These are phyloP conservation scores for Sander lucioperca DNA, from an alignment of 2,113 vertebrate species.

Conservation along the genomic window DNA sequence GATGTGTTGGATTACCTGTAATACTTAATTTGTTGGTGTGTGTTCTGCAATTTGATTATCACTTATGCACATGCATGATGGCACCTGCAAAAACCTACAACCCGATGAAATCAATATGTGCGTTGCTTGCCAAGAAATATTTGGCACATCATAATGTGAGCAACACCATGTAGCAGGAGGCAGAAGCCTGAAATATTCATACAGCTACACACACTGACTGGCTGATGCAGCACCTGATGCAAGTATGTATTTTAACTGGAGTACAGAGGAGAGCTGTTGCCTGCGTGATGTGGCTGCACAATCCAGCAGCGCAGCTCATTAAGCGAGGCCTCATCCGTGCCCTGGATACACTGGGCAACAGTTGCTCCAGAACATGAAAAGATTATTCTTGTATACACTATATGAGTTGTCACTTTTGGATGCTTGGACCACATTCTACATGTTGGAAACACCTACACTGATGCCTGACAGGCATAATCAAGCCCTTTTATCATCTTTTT, in stretches of 20 bases:
- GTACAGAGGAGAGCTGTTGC: constrained; percentile 25
- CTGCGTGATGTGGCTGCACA: constrained; percentile 49
- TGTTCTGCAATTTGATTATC: constrained; percentile 35
- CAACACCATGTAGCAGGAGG: constrained; percentile 41
- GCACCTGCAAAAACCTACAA: constrained; percentile 27
- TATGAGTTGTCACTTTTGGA: constrained; percentile 17
- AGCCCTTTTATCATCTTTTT: neutral
- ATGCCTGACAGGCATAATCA: neutral
- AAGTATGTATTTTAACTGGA: constrained; percentile 52
- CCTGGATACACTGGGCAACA: neutral
- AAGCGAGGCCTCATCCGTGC: constrained; percentile 23
- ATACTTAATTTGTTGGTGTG: constrained; percentile 9
- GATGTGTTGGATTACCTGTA: neutral
- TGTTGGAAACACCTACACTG: neutral
- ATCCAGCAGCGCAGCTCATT: constrained; percentile 44
- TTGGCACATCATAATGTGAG: constrained; percentile 42
- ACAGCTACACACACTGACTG: constrained; percentile 30
- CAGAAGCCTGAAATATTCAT: constrained; percentile 64
- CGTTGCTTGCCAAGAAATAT: constrained; percentile 49
- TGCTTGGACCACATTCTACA: neutral
- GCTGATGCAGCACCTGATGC: constrained; percentile 51
- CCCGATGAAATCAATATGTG: neutral
- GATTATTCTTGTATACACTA: neutral
- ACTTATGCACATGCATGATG: constrained; percentile 14
- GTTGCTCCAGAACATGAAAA: constrained; percentile 29